Percentiles rank a stretch among this genome's conserved stretches.
Evolutionary conservation across 2,888 invertebrate genomes (phyloP).

Genomic region (Drosophila greeni): DNA sequence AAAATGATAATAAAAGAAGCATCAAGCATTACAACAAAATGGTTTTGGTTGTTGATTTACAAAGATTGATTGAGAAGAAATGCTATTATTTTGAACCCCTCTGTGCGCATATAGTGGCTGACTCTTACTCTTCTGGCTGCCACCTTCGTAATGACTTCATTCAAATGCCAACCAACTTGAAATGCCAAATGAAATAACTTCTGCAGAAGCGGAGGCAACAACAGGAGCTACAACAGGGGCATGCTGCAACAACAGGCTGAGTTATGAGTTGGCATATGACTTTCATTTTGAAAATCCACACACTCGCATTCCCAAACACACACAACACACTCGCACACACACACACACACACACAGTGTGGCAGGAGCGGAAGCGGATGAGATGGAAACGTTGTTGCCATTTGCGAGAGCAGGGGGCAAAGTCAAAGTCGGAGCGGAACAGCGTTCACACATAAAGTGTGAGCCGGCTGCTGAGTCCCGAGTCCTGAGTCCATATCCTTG

Average conservation of each 20-base stretch:
- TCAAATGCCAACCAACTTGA: conserved; percentile 75
- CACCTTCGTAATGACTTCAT: conserved; percentile 74
- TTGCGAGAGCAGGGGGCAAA: conserved; percentile 35
- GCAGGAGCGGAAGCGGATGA: conserved; percentile 44
- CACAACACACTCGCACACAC: conserved; percentile 18
- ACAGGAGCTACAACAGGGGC: conserved; percentile 53
- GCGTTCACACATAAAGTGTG: conserved; percentile 64
- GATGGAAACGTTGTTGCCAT: conserved; percentile 63
- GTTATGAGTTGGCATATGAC: conserved; percentile 74
- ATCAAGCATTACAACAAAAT: background rate
- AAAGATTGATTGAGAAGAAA: background rate
- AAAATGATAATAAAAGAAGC: background rate
- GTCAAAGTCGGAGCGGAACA: conserved; percentile 45
- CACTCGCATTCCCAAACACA: conserved; percentile 23
- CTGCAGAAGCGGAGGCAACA: conserved; percentile 43
- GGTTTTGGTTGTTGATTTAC: background rate
- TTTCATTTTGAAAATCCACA: conserved; percentile 69
- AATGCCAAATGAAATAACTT: conserved; percentile 75
- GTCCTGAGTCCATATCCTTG: conserved; percentile 44
- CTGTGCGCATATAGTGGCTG: conserved; percentile 60
- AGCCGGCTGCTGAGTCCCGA: conserved; percentile 48
- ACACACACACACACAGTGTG: conserved; percentile 19
- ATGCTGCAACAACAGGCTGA: conserved; percentile 62
- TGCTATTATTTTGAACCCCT: background rate
- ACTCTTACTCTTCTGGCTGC: conserved; percentile 36